phyloP scores from a whole-genome alignment of 2,888 invertebrate genomes.

The Agrochola litura region DNA sequence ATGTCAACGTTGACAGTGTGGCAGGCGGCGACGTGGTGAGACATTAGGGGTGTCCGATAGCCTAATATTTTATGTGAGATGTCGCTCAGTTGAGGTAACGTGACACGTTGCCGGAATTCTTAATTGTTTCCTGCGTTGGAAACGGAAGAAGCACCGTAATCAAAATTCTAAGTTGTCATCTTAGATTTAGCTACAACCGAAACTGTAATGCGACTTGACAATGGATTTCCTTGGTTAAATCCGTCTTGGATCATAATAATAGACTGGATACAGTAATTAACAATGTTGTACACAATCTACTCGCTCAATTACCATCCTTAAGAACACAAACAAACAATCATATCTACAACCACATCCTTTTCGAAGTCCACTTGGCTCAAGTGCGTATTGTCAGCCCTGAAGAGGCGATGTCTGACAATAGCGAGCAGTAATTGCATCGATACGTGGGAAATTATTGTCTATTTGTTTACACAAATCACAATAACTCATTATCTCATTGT shows the following conservation, averaged over 20 bases:
- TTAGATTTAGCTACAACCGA: background rate
- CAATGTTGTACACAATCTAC: conserved; percentile 15
- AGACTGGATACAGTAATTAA: background rate
- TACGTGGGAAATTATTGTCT: conserved; percentile 60
- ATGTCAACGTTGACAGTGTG: conserved; percentile 61
- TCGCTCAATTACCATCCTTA: conserved; percentile 28
- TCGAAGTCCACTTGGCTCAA: conserved; percentile 38
- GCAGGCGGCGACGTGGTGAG: conserved; percentile 46
- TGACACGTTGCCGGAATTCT: conserved; percentile 33
- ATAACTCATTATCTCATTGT: conserved; percentile 49
- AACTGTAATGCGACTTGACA: background rate
- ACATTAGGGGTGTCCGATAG: conserved; percentile 55
- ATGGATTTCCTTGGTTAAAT: conserved; percentile 12
- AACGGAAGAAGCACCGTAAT: background rate
- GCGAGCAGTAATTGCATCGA: conserved; percentile 60
- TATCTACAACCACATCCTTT: conserved; percentile 37
- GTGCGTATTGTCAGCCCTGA: conserved; percentile 55
- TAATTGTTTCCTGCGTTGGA: conserved; percentile 42
- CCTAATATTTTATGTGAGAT: conserved; percentile 34
- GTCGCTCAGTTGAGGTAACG: background rate
- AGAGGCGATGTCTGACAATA: conserved; percentile 62
- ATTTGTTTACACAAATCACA: conserved; percentile 53
- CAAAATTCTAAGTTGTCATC: conserved; percentile 16
- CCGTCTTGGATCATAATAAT: background rate
- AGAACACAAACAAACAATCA: conserved; percentile 39